Conservation (phyloP, 2,113 vertebrate genomes). For the Uria lomvia region DNA sequence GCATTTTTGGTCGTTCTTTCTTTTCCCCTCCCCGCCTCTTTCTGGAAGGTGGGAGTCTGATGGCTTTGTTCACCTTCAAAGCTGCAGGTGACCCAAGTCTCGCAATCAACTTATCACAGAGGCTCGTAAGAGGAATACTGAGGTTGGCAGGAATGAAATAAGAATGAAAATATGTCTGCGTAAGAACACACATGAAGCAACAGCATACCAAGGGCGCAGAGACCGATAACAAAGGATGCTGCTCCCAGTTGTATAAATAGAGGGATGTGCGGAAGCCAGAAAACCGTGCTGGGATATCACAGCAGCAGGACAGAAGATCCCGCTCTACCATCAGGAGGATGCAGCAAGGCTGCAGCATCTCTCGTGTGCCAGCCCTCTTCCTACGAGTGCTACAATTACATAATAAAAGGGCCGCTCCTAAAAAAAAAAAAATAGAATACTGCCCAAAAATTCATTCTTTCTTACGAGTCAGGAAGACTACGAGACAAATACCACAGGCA, state of each 20-base stretch:
- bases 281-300: accelerated
- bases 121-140: not conserved
- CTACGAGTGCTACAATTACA: not conserved
- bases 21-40: accelerated
- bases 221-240: not conserved
- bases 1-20: too few species aligned
- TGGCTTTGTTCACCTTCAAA: not conserved
- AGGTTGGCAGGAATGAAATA: accelerated
- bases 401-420: not conserved
- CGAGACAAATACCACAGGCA: not conserved
- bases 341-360: not conserved
- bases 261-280: accelerated
- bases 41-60: not conserved
- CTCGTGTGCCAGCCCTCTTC: accelerated
- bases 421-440: accelerated
- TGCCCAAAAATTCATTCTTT: not conserved
- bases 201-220: not conserved
- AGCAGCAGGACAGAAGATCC: not conserved
- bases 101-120: not conserved
- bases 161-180: not conserved
- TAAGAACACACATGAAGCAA: not conserved
- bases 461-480: not conserved
- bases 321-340: not conserved
- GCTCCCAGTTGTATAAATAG: not conserved
- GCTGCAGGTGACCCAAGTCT: not conserved